Percentiles rank a stretch among this genome's conserved stretches.
These are phyloP conservation scores for Pelodiscus sinensis DNA, from an alignment of 2,113 vertebrate species.

Conservation along the genomic window DNA sequence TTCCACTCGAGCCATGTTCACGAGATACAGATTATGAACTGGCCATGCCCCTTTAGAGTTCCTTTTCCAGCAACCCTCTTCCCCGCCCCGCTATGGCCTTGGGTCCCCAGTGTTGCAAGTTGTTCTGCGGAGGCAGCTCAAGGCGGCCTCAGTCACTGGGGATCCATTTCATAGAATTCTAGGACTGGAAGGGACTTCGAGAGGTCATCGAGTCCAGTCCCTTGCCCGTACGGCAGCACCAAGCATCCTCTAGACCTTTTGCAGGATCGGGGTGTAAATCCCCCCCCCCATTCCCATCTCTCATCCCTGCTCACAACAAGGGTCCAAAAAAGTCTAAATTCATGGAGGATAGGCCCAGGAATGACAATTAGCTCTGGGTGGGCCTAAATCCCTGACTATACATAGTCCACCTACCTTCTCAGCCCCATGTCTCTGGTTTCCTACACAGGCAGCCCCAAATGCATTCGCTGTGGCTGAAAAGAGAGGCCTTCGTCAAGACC, in stretches of 20 bases:
- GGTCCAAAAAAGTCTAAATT: neutral
- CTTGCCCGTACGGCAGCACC: too few relatives aligned
- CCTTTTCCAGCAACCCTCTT: neutral
- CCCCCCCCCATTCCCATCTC: neutral
- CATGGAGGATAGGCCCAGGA: neutral
- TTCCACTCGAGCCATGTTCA: neutral
- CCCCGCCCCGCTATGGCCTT: neutral
- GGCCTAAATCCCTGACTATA: too few relatives aligned
- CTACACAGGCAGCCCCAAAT: neutral
- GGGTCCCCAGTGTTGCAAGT: neutral
- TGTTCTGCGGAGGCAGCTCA: neutral
- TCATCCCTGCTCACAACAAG: neutral
- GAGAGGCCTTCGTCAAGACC: neutral
- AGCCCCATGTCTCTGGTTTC: too few relatives aligned
- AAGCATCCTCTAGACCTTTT: too few relatives aligned
- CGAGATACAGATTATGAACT: neutral
- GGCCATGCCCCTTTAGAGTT: neutral
- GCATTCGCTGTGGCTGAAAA: neutral
- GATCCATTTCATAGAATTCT: neutral
- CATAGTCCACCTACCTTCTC: too few relatives aligned
- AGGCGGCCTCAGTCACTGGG: neutral
- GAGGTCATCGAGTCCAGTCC: too few relatives aligned
- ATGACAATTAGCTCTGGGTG: neutral
- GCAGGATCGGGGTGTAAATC: neutral
- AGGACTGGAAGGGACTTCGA: too few relatives aligned